Evolutionary conservation across 92 coral and sea anemone species (phyloP).

Genomic region (Phenganax subtilis): DNA sequence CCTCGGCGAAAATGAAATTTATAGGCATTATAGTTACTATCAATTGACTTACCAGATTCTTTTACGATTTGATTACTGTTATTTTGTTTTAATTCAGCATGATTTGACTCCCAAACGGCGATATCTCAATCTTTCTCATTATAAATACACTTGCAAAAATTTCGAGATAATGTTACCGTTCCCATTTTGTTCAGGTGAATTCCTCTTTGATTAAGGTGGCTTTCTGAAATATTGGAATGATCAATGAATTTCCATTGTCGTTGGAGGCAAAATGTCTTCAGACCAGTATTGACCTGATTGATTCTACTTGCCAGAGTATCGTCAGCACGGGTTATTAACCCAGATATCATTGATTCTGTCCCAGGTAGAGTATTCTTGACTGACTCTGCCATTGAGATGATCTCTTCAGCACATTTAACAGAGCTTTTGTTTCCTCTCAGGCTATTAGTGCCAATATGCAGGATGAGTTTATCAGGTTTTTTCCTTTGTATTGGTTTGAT

Average conservation of each 20-base stretch:
- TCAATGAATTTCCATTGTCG: constrained; percentile 8
- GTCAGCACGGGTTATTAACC: neutral
- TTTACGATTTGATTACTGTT: neutral
- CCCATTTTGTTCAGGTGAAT: constrained; percentile 47
- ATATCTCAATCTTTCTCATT: neutral
- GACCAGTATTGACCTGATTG: neutral
- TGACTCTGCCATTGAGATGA: neutral
- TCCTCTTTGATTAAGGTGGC: constrained; percentile 43
- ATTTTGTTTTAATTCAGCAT: neutral
- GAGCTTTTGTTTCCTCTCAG: neutral
- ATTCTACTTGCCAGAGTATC: neutral
- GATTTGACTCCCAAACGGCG: constrained; percentile 4
- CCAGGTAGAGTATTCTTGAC: constrained; percentile 1
- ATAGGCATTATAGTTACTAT: neutral
- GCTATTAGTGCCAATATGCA: constrained; percentile 9
- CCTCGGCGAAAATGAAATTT: neutral
- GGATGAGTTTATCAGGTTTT: constrained; percentile 1
- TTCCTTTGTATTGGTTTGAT: constrained; percentile 8
- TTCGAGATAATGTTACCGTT: constrained; percentile 31
- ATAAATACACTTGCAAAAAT: constrained; percentile 4
- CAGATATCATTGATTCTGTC: neutral
- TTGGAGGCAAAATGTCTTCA: neutral
- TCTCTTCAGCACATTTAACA: neutral
- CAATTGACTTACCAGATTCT: neutral
- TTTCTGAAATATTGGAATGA: neutral